Conservation (phyloP, 2,113 vertebrate genomes). For the Trogon melanurus region DNA sequence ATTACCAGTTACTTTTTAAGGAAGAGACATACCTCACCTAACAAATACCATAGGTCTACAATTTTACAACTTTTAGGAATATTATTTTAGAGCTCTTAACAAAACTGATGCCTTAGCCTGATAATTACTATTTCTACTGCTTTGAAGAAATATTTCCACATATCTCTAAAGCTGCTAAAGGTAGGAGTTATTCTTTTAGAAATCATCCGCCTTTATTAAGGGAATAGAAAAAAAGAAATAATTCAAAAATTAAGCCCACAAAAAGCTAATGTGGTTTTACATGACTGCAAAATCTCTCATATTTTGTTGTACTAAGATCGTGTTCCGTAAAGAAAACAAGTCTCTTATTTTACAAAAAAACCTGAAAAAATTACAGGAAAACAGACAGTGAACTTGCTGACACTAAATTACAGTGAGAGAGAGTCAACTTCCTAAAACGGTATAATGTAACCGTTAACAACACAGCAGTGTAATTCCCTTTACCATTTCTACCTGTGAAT, state of each 20-base stretch:
- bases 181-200: neutral
- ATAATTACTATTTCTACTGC: neutral
- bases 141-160: neutral
- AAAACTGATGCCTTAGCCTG: neutral
- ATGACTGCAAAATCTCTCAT: neutral
- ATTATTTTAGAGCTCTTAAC: neutral
- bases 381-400: neutral
- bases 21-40: neutral
- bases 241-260: neutral
- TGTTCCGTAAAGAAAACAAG: neutral
- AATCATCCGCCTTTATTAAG: neutral
- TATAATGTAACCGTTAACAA: neutral
- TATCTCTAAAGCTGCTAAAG: neutral
- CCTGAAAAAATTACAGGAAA: neutral
- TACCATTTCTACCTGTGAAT: neutral
- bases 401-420: neutral
- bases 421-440: neutral
- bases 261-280: neutral
- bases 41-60: neutral
- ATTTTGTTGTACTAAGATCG: neutral
- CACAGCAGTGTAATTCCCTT: neutral
- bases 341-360: neutral
- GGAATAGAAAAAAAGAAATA: neutral
- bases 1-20: neutral
- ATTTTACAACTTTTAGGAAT: neutral